These are phyloP conservation scores for Tachuris rubrigastra DNA, from an alignment of 2,113 vertebrate species.

Conservation along the genomic window DNA sequence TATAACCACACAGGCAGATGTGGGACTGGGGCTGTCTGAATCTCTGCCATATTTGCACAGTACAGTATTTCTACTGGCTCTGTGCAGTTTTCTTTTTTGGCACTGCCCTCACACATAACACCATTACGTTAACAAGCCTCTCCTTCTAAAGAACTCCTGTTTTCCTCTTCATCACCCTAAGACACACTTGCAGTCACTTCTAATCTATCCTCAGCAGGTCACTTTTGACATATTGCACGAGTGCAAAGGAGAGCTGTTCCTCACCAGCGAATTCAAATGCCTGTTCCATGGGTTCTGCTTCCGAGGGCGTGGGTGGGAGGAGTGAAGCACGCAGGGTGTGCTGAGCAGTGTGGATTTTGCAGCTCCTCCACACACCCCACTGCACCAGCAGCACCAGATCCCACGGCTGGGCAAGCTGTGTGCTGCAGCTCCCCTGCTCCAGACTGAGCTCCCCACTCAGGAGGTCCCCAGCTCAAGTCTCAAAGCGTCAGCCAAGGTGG, in stretches of 20 bases:
- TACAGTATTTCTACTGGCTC: neutral
- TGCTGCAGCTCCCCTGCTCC: neutral
- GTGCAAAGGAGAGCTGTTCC: neutral
- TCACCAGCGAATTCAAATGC: neutral
- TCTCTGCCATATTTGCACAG: neutral
- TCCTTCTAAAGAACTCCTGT: neutral
- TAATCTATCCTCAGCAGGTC: neutral
- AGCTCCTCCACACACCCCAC: neutral
- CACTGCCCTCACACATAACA: neutral
- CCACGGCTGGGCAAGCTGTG: neutral
- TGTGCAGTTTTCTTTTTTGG: neutral
- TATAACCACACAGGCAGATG: rapidly evolving
- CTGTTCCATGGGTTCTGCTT: neutral
- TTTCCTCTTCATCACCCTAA: neutral
- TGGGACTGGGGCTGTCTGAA: neutral
- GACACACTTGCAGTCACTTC: neutral
- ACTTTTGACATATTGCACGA: neutral
- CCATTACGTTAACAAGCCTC: neutral
- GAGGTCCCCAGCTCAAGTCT: neutral
- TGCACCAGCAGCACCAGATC: neutral
- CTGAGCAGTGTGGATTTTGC: rapidly evolving
- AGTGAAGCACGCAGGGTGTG: neutral
- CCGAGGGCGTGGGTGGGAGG: neutral
- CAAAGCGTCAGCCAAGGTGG: neutral
- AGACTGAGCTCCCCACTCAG: neutral